Evolutionary conservation across 2,797 vertebrate species (phyloP).

Genomic region (Heterohyrax brucei): DNA sequence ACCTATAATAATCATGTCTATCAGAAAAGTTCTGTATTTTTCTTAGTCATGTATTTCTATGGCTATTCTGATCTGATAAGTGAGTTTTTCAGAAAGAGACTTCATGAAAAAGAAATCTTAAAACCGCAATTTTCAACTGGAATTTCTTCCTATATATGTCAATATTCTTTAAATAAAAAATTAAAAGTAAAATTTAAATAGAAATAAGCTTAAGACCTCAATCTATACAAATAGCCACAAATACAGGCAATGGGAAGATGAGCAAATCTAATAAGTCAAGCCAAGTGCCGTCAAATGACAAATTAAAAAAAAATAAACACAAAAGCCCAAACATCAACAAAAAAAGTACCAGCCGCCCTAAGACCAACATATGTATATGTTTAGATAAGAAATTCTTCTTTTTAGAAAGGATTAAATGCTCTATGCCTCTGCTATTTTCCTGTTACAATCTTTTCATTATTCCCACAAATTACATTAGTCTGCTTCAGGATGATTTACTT

Average conservation of each 20-base stretch:
- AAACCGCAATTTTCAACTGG: neutral
- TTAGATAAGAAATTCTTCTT: neutral
- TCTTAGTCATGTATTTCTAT: conserved; percentile 51
- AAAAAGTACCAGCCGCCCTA: neutral
- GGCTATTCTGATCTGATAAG: conserved; percentile 52
- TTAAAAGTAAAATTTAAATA: conserved; percentile 46
- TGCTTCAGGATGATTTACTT: neutral
- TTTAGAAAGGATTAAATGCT: neutral
- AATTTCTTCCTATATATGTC: neutral
- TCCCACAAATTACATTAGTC: neutral
- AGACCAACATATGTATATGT: neutral
- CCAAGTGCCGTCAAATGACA: neutral
- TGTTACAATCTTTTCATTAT: neutral
- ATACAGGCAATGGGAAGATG: neutral
- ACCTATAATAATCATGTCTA: conserved; percentile 42
- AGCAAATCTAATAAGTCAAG: neutral
- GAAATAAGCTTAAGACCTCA: neutral
- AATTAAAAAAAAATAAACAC: neutral
- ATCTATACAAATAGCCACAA: neutral
- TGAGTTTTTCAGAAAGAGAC: conserved; percentile 16
- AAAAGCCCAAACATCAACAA: neutral
- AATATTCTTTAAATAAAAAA: neutral
- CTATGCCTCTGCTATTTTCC: neutral
- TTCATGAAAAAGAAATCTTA: neutral
- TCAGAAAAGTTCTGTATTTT: conserved; percentile 65